A percentile compares a stretch with the other conserved stretches of the same genome.
phyloP scores from a whole-genome alignment of 1,140 invertebrate genomes.

The Melipona quadrifasciata region DNA sequence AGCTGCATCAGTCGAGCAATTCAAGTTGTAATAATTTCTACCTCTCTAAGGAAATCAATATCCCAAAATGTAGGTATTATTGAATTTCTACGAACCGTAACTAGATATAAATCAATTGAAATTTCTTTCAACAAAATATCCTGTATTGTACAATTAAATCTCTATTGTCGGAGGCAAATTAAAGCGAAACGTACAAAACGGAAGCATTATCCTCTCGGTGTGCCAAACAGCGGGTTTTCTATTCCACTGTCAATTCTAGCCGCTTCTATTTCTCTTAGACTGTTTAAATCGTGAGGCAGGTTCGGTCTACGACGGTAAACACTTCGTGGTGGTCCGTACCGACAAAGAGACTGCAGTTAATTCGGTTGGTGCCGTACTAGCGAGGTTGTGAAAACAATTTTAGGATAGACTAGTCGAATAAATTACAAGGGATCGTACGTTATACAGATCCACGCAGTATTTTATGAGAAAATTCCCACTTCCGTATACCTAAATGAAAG shows the following conservation, averaged over 20 bases:
- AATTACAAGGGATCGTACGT: neutral
- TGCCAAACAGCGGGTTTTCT: neutral
- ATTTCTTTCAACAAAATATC: neutral
- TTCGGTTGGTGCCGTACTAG: neutral
- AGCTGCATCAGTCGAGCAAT: neutral
- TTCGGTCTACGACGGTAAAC: constrained; percentile 33
- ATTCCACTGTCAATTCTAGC: neutral
- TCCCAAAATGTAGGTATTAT: neutral
- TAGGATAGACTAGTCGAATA: neutral
- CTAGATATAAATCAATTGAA: neutral
- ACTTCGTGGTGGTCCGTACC: constrained; percentile 49
- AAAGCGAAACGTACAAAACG: neutral
- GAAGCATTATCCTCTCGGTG: neutral
- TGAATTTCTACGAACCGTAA: neutral
- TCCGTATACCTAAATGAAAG: neutral
- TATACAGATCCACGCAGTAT: neutral
- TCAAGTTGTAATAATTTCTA: neutral
- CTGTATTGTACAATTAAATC: neutral
- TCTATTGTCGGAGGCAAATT: neutral
- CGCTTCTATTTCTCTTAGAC: constrained; percentile 21
- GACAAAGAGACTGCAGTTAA: constrained; percentile 40
- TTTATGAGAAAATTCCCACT: neutral
- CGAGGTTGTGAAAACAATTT: constrained; percentile 36
- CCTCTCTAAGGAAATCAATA: neutral
- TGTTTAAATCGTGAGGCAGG: constrained; percentile 22